Percentiles rank a stretch among this genome's conserved stretches.
These are phyloP conservation scores for Dinothrombium tinctorium DNA, from an alignment of 1,140 invertebrate species.

Conservation along the genomic window DNA sequence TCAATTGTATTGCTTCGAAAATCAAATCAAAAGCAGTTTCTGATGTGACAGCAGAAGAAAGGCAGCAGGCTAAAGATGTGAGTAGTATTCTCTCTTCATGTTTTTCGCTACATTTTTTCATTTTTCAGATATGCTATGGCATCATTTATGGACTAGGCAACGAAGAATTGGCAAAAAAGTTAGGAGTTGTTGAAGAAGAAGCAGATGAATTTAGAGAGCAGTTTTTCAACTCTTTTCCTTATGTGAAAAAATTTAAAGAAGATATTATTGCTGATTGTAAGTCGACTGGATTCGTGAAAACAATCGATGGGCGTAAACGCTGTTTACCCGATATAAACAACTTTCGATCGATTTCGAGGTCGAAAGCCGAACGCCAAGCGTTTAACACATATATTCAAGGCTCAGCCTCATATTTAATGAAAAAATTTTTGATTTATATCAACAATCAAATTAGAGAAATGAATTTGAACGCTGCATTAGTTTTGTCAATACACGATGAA, in stretches of 20 bases:
- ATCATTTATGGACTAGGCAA: constrained; percentile 94
- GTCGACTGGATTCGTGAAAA: constrained; percentile 51
- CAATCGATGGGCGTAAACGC: constrained; percentile 48
- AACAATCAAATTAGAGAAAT: constrained; percentile 27
- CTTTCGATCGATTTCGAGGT: constrained; percentile 29
- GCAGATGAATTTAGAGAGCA: constrained; percentile 49
- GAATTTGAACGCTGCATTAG: constrained; percentile 26
- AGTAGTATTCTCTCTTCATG: neutral
- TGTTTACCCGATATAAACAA: constrained; percentile 52
- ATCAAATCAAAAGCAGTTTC: constrained; percentile 42
- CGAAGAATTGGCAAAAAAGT: constrained; percentile 49
- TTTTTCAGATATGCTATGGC: constrained; percentile 64
- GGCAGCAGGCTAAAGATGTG: constrained; percentile 55
- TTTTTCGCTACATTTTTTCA: neutral
- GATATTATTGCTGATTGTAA: constrained; percentile 40
- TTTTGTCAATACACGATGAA: constrained; percentile 88
- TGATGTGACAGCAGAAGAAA: constrained; percentile 39
- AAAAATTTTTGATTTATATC: constrained; percentile 61
- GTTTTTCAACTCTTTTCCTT: constrained; percentile 30
- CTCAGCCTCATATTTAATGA: constrained; percentile 80
- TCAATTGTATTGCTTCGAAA: constrained; percentile 55
- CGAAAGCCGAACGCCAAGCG: constrained; percentile 78
- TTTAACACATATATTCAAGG: constrained; percentile 87
- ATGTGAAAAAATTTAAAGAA: constrained; percentile 35
- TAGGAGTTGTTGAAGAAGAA: constrained; percentile 53